A percentile compares a stretch with the other conserved stretches of the same genome.
Conservation (phyloP, 2,113 vertebrate genomes). For the Dicerorhinus sumatrensis region DNA sequence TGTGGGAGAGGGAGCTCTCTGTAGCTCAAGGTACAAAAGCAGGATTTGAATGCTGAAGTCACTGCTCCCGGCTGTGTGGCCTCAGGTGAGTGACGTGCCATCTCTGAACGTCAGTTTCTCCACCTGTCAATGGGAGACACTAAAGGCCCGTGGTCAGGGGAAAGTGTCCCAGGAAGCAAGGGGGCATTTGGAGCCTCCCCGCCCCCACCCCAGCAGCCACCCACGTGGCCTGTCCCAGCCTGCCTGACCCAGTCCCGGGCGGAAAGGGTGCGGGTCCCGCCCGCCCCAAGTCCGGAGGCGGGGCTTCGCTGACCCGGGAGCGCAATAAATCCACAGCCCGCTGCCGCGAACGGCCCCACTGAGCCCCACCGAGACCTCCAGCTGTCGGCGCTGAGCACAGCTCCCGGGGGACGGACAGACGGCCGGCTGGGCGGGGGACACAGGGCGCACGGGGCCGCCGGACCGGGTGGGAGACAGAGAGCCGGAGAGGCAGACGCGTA, state of each 20-base stretch:
- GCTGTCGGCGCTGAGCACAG: background rate
- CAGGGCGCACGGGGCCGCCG: background rate
- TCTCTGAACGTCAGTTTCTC: background rate
- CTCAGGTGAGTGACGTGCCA: background rate
- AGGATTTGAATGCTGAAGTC: background rate
- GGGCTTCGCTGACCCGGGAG: conserved; percentile 12
- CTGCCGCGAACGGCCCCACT: background rate
- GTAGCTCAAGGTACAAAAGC: background rate
- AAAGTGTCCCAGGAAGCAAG: background rate
- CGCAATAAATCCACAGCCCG: conserved; percentile 57
- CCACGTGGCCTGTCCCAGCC: background rate
- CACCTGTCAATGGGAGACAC: background rate
- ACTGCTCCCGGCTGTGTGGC: background rate
- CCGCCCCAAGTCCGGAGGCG: conserved; percentile 52
- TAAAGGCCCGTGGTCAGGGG: background rate
- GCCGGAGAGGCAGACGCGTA: background rate
- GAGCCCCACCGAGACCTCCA: background rate
- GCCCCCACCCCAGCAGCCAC: background rate
- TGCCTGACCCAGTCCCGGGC: background rate
- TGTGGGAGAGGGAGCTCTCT: background rate
- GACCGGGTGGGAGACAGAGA: background rate
- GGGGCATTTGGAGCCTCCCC: background rate
- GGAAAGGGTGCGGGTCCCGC: conserved; percentile 67
- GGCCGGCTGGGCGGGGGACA: background rate
- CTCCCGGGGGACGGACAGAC: background rate